Evolutionary conservation across 2,113 vertebrate species (phyloP).

Genomic region (Lagopus leucura): DNA sequence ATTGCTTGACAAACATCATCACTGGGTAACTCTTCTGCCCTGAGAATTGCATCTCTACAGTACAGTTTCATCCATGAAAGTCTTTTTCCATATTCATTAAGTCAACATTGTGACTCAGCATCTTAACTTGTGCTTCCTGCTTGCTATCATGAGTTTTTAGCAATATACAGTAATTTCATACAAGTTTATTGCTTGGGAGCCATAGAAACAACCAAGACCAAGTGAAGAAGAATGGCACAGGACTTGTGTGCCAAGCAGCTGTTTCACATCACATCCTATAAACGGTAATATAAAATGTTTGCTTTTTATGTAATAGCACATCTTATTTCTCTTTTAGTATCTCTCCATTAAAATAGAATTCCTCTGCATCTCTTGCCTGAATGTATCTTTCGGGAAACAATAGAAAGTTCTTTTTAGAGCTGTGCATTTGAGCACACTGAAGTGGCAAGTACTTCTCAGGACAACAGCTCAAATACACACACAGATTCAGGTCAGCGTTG

Average conservation of each 20-base stretch:
- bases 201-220: neutral
- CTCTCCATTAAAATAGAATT: neutral
- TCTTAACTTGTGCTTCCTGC: neutral
- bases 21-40: neutral
- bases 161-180: neutral
- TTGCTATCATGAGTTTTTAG: neutral
- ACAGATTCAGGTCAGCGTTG: neutral
- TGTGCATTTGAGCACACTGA: neutral
- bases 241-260: neutral
- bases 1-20: neutral
- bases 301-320: neutral
- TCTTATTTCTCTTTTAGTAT: neutral
- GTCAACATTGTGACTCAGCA: neutral
- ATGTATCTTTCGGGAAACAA: accelerated
- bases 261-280: neutral
- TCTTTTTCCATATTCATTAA: neutral
- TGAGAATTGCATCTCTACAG: neutral
- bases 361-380: neutral
- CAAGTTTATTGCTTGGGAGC: neutral
- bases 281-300: neutral
- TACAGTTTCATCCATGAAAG: neutral
- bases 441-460: neutral
- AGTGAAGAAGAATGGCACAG: neutral
- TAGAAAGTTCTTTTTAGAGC: neutral
- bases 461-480: neutral